A percentile compares a stretch with the other conserved stretches of the same genome.
Evolutionary conservation across 2,888 invertebrate genomes (phyloP).

Genomic region (Pachydiplax longipennis): DNA sequence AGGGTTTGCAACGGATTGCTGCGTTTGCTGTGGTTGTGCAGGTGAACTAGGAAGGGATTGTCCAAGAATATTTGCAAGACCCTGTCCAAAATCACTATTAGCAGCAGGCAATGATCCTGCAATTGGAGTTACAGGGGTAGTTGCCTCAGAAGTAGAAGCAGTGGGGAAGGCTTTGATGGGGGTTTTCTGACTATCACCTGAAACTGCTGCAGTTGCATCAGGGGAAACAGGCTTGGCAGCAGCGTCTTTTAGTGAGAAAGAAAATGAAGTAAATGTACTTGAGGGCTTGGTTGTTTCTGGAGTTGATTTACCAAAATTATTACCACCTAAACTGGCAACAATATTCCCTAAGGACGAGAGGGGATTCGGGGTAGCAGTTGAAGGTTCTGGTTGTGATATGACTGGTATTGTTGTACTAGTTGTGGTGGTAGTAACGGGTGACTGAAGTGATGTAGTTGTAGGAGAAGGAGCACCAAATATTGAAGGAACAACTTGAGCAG

Average conservation of each 20-base stretch:
- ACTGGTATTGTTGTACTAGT: neutral
- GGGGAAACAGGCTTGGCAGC: neutral
- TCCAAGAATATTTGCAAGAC: neutral
- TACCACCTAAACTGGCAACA: slow-evolving; percentile 2
- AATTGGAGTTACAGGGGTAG: neutral
- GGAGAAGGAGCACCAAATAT: neutral
- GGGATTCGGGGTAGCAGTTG: neutral
- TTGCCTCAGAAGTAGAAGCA: neutral
- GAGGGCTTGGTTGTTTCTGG: neutral
- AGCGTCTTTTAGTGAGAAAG: neutral
- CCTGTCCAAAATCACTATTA: neutral
- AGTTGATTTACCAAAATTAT: neutral
- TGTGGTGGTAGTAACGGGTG: neutral
- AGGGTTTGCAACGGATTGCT: neutral
- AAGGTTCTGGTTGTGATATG: neutral
- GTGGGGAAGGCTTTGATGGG: neutral
- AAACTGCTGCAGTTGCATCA: neutral
- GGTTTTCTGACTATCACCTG: neutral
- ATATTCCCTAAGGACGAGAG: slow-evolving; percentile 13
- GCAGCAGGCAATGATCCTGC: neutral
- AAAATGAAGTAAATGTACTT: neutral
- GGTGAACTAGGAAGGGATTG: neutral
- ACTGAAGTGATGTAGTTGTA: neutral
- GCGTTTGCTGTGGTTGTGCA: neutral
- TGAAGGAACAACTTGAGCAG: neutral